A percentile compares a stretch with the other conserved stretches of the same genome.
Conservation (phyloP, 2,797 vertebrate genomes). For the Novumbra hubbsi region DNA sequence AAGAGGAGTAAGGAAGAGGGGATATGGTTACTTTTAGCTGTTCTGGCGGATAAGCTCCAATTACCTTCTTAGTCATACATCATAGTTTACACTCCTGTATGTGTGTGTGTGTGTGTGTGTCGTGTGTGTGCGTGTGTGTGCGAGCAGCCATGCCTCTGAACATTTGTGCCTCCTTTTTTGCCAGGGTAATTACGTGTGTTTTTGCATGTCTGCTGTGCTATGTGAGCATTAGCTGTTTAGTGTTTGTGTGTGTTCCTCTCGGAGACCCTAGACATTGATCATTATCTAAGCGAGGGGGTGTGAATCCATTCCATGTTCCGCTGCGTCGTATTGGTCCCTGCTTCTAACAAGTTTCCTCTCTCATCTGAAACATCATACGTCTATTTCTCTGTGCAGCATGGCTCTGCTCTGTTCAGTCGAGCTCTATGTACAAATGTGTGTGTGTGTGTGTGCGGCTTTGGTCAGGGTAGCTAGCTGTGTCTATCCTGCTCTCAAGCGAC, state of each 20-base stretch:
- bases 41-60: not conserved
- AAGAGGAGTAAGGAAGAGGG: conserved; percentile 48
- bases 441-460: not conserved
- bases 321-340: not conserved
- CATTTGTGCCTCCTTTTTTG: conserved; percentile 3
- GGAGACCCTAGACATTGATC: not conserved
- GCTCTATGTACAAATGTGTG: not conserved
- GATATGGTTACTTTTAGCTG: conserved; percentile 1
- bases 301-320: not conserved
- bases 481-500: not conserved
- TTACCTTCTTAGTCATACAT: not conserved
- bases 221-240: not conserved
- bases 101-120: conserved; percentile 7
- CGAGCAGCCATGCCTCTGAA: not conserved
- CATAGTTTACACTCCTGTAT: not conserved
- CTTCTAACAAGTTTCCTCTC: not conserved
- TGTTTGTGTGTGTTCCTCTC: not conserved
- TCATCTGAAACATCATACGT: not conserved
- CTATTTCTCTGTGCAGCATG: not conserved
- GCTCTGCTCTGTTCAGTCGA: not conserved
- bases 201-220: not conserved
- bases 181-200: not conserved
- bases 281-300: not conserved
- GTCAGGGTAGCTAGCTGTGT: not conserved
- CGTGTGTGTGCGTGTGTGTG: conserved; percentile 34